phyloP scores from a whole-genome alignment of 2,797 vertebrate genomes.

The Tauraco hartlaubi region DNA sequence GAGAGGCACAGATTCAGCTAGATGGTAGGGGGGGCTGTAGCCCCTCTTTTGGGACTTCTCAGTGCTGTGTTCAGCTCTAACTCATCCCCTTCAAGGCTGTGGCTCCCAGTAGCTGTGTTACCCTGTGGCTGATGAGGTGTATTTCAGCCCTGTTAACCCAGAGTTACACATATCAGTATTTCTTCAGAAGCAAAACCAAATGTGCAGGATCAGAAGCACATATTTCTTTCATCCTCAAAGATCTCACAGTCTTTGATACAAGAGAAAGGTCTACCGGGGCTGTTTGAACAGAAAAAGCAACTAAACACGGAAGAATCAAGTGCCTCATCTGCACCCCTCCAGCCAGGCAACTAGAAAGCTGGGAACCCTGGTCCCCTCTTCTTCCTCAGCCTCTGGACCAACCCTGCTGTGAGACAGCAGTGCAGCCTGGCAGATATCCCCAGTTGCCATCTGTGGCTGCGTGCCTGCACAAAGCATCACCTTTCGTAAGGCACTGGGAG shows the following conservation, averaged over 20 bases:
- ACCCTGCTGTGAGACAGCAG: neutral
- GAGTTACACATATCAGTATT: neutral
- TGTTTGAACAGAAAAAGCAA: neutral
- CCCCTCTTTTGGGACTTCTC: conserved; percentile 22
- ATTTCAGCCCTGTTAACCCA: neutral
- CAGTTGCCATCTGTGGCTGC: fast-evolving
- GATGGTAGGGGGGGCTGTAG: conserved; percentile 48
- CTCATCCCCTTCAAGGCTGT: neutral
- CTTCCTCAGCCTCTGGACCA: neutral
- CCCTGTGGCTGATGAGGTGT: neutral
- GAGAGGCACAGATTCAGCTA: neutral
- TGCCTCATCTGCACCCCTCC: neutral
- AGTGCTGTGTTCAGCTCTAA: neutral
- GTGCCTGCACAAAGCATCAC: fast-evolving
- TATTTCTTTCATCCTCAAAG: neutral
- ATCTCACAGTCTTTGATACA: neutral
- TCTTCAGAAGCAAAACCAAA: neutral
- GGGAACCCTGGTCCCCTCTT: neutral
- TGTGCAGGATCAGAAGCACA: neutral
- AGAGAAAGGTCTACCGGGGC: neutral
- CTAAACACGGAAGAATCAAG: neutral
- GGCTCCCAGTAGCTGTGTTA: neutral
- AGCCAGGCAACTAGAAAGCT: neutral
- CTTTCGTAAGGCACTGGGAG: neutral
- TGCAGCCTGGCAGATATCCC: neutral